Evolutionary conservation across 2,113 vertebrate species (phyloP).

Genomic region (Atlantisia rogersi): DNA sequence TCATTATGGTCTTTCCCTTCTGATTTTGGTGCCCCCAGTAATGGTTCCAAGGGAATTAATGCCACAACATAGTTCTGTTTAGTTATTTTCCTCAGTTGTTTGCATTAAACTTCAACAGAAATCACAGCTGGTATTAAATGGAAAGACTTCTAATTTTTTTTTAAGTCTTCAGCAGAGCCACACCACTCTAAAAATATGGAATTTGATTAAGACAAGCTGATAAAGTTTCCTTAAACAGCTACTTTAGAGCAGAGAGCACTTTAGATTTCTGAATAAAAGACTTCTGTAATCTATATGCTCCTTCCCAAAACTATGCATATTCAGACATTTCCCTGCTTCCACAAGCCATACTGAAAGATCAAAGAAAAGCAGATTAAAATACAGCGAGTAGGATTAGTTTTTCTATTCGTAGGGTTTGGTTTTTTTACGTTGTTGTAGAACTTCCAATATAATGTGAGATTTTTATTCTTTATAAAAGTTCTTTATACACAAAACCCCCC

Average conservation of each 20-base stretch:
- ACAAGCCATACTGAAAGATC: background rate
- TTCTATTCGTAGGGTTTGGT: background rate
- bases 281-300: background rate
- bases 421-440: background rate
- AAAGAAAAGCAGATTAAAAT: background rate
- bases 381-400: background rate
- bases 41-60: background rate
- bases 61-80: background rate
- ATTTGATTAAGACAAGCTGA: background rate
- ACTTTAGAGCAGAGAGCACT: background rate
- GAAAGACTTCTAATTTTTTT: background rate
- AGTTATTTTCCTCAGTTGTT: background rate
- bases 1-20: background rate
- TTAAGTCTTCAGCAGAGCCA: background rate
- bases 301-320: background rate
- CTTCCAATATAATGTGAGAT: background rate
- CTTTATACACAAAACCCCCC: background rate
- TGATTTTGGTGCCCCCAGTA: background rate
- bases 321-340: background rate
- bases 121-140: background rate
- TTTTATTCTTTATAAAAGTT: background rate
- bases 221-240: background rate
- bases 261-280: constrained; percentile 6
- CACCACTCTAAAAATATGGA: background rate
- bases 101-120: background rate